phyloP scores from a whole-genome alignment of 1,140 invertebrate genomes.

The Drosophila chauvacae region DNA sequence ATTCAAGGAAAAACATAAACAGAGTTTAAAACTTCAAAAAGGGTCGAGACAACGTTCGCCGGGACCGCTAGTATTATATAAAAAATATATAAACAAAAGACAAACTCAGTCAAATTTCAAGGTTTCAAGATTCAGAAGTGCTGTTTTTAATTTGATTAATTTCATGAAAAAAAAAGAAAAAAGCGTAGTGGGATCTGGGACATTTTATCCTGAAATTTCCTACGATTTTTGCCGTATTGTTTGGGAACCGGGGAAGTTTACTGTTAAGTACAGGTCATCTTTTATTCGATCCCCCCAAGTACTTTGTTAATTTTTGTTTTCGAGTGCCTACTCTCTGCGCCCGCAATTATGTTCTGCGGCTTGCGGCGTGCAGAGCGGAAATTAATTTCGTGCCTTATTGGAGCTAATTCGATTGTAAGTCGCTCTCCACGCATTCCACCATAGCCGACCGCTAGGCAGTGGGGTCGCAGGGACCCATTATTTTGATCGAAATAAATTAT shows the following conservation, averaged over 20 bases:
- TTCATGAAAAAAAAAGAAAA: no score
- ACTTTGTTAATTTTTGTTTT: neutral
- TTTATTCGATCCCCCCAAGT: neutral
- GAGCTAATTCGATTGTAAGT: slow-evolving; percentile 78
- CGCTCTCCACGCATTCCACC: neutral
- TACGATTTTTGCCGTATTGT: no score
- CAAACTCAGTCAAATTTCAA: no score
- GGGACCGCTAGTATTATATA: no score
- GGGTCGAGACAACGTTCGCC: no score
- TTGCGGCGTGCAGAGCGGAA: slow-evolving; percentile 64
- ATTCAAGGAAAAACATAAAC: no score
- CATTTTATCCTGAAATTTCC: no score
- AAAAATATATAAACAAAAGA: no score
- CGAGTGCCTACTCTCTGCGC: neutral
- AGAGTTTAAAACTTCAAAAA: no score
- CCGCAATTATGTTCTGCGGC: slow-evolving; percentile 48
- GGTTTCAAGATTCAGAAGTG: no score
- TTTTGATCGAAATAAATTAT: neutral
- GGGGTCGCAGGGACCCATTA: neutral
- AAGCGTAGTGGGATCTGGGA: no score
- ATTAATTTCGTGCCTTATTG: slow-evolving; percentile 79
- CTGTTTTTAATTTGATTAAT: no score
- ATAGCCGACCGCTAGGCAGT: slow-evolving; percentile 30
- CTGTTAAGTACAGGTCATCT: neutral
- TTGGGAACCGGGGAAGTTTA: neutral